These are phyloP conservation scores for Autographa gamma DNA, from an alignment of 2,888 invertebrate species.

Conservation along the genomic window DNA sequence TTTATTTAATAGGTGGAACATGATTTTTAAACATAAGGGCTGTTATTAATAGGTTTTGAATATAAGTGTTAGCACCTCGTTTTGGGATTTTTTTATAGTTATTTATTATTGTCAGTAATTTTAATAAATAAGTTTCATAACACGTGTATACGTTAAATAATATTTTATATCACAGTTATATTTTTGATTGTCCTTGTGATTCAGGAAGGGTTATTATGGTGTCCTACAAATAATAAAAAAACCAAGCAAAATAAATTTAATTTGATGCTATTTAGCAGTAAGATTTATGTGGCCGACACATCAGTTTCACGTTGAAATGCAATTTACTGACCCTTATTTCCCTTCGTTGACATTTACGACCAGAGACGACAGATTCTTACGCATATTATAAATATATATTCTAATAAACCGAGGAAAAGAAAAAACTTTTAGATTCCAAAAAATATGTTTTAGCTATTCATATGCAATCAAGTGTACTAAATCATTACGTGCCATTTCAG, in stretches of 20 bases:
- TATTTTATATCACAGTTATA: neutral
- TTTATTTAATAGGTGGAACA: constrained; percentile 53
- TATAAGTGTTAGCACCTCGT: constrained; percentile 26
- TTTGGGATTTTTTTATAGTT: constrained; percentile 20
- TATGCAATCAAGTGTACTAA: no score
- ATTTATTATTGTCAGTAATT: constrained; percentile 14
- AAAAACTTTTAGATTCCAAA: neutral
- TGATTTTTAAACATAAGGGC: constrained; percentile 42
- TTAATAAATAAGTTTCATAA: constrained; percentile 13
- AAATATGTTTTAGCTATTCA: neutral
- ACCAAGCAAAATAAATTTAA: constrained; percentile 8
- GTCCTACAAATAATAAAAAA: constrained; percentile 21
- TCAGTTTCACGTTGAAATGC: constrained; percentile 5
- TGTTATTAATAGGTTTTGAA: constrained; percentile 34
- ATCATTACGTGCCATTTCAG: no score
- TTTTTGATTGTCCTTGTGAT: constrained; percentile 18
- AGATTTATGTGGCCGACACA: constrained; percentile 36
- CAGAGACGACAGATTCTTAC: constrained; percentile 31
- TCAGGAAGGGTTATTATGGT: constrained; percentile 15
- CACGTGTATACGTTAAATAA: neutral
- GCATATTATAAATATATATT: constrained; percentile 6
- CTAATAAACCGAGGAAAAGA: constrained; percentile 15
- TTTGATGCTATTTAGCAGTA: constrained; percentile 19
- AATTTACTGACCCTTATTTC: constrained; percentile 19
- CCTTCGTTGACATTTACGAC: constrained; percentile 32